Evolutionary conservation across 2,888 invertebrate genomes (phyloP), one percentile per base, ranked within the genome.

Genomic region (Thysanoteuthis rhombus): DNA sequence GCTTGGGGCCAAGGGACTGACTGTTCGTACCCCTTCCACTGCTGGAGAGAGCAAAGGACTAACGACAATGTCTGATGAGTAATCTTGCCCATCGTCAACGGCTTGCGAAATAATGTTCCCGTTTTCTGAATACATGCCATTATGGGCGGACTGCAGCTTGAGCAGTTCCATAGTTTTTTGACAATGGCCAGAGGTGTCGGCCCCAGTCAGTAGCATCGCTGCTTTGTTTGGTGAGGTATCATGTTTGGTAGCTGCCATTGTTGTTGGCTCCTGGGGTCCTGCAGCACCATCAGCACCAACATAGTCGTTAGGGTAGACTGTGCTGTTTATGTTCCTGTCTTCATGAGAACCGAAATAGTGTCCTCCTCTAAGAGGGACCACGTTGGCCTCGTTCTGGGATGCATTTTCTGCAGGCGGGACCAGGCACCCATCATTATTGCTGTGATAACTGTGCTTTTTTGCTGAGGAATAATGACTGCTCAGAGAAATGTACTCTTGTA

Each of bases 231-330:
- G 75, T n/a, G 75, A 75, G 75, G 75, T 75, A 75, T 36, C 75
- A n/a, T 75, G 75, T 75, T 75, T 95, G 95, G 94, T 95, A 96
- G 90, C 96, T 75, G n/a, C n/a, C n/a, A 75, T 36, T 10, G 19
- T 36, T 12, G 36, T 75, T 94, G 94, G 95, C 95, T 42, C 95
- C 95, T 94, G 96, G 96, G 95, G 96, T 96, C 93, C 95, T 95
- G 94, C 95, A 95, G 40, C 94, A 45, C 92, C 92, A 32, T 92
- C 92, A 32, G 92, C 92, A 92, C 92, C 92, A 92, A 92, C 45
- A 12, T 45, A 39, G n/a, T 40, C 42, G 32, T 40, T 45, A 12
- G 92, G 92, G 36, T n/a, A 92, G n/a, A 45, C n/a, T 36, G 92
- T 45, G 39, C 45, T 92, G 92, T 42, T 92, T 32, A 92, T 39